These are phyloP conservation scores for Pediacus dermestoides DNA, from an alignment of 2,888 invertebrate species.

Conservation along the genomic window DNA sequence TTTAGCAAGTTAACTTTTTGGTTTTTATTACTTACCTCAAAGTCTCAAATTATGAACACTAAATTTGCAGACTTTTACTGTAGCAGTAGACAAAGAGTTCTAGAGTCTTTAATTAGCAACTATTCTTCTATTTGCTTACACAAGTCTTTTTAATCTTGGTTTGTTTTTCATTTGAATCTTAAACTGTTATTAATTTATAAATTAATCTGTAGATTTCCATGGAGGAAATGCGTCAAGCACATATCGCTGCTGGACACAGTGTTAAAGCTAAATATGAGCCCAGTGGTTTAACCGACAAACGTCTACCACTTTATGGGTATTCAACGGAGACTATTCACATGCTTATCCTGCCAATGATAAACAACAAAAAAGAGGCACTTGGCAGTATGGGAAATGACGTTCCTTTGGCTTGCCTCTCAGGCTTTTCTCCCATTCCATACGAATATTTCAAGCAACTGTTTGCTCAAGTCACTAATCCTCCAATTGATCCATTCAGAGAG, in stretches of 20 bases:
- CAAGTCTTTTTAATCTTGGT: constrained; percentile 9
- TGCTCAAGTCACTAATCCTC: constrained; percentile 99
- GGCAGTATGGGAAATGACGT: constrained; percentile 99
- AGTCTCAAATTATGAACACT: too few species aligned
- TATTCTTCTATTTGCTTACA: constrained; percentile 8
- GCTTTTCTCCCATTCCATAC: constrained; percentile 91
- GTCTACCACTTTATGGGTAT: constrained; percentile 88
- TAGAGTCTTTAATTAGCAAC: not conserved
- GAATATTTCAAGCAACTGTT: constrained; percentile 99
- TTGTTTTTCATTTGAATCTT: not conserved
- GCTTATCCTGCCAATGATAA: constrained; percentile 93
- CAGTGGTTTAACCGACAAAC: constrained; percentile 69
- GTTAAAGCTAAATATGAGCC: constrained; percentile 49
- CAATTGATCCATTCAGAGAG: constrained; percentile 98
- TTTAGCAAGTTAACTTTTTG: too few species aligned
- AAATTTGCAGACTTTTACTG: too few species aligned
- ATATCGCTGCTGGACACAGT: constrained; percentile 47
- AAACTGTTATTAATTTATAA: constrained; percentile 12
- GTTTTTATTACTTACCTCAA: too few species aligned
- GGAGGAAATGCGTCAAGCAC: constrained; percentile 71
- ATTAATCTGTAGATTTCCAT: constrained; percentile 64
- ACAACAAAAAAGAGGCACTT: constrained; percentile 88
- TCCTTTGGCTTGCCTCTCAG: constrained; percentile 93
- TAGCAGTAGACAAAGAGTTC: too few species aligned
- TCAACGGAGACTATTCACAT: constrained; percentile 93